Evolutionary conservation across 2,797 vertebrate genomes (phyloP).

Genomic region (Gouania willdenowi): DNA sequence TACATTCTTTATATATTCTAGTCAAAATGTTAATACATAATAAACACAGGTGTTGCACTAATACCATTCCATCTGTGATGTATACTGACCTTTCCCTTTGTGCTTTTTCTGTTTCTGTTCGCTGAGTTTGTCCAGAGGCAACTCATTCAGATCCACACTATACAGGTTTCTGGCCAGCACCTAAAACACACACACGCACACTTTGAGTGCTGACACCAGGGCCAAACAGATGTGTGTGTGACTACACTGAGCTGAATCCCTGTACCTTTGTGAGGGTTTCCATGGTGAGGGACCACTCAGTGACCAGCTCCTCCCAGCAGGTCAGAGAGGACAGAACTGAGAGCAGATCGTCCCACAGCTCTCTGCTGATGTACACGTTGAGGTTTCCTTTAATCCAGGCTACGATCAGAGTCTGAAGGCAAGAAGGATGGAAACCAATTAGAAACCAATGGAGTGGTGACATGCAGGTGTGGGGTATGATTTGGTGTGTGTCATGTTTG

Average conservation of each 20-base stretch:
- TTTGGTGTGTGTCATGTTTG: too few relatives aligned
- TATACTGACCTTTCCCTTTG: constrained; percentile 97
- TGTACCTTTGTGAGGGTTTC: constrained; percentile 92
- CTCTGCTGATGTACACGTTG: constrained; percentile 95
- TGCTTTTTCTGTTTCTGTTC: constrained; percentile 99
- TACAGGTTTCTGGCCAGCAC: constrained; percentile 96
- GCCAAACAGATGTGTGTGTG: too few relatives aligned
- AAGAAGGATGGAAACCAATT: too few relatives aligned
- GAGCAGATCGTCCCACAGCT: constrained; percentile 96
- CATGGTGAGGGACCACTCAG: constrained; percentile 99
- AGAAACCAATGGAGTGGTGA: too few relatives aligned
- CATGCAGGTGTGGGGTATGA: too few relatives aligned
- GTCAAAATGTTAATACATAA: too few relatives aligned
- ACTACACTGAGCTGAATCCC: background rate
- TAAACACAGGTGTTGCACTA: too few relatives aligned
- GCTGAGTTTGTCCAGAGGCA: constrained; percentile 96
- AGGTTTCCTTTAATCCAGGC: constrained; percentile 99
- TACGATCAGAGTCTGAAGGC: constrained; percentile 92
- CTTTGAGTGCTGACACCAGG: too few relatives aligned
- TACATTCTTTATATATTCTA: too few relatives aligned
- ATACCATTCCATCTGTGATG: too few relatives aligned
- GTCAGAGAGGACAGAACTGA: constrained; percentile 93
- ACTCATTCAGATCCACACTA: constrained; percentile 91
- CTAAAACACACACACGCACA: constrained; percentile 30
- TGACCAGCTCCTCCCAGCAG: constrained; percentile 97